These are phyloP conservation scores for Metopia argyrocephala DNA, from an alignment of 2,888 invertebrate species.

Conservation along the genomic window DNA sequence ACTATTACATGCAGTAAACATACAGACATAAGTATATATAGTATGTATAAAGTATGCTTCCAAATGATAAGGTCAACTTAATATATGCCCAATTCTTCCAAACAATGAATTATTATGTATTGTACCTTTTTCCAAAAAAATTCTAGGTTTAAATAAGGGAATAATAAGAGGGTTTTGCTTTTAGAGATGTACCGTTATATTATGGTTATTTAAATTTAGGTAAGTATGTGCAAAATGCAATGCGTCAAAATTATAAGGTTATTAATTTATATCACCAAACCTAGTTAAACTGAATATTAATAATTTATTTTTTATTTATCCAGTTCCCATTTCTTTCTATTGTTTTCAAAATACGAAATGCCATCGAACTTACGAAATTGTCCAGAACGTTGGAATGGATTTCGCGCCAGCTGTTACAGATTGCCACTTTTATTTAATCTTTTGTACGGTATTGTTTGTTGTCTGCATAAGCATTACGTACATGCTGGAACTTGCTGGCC, in stretches of 20 bases:
- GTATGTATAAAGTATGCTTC: neutral
- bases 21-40: neutral
- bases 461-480: too few relatives aligned
- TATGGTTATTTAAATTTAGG: neutral
- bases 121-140: neutral
- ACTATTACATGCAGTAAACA: constrained; percentile 55
- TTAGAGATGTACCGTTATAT: neutral
- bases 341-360: neutral
- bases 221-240: neutral
- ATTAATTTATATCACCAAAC: too few relatives aligned
- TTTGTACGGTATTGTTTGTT: too few relatives aligned
- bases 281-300: too few relatives aligned
- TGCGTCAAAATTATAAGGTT: too few relatives aligned
- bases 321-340: too few relatives aligned
- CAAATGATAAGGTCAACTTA: neutral
- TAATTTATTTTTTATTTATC: too few relatives aligned
- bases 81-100: neutral
- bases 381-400: too few relatives aligned
- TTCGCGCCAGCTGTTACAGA: too few relatives aligned
- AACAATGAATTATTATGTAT: neutral
- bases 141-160: neutral
- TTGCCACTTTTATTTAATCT: too few relatives aligned
- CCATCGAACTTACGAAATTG: too few relatives aligned
- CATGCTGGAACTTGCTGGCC: too few relatives aligned
- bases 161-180: neutral